Conservation (phyloP, 2,888 invertebrate genomes). For the Diaprepes abbreviatus region DNA sequence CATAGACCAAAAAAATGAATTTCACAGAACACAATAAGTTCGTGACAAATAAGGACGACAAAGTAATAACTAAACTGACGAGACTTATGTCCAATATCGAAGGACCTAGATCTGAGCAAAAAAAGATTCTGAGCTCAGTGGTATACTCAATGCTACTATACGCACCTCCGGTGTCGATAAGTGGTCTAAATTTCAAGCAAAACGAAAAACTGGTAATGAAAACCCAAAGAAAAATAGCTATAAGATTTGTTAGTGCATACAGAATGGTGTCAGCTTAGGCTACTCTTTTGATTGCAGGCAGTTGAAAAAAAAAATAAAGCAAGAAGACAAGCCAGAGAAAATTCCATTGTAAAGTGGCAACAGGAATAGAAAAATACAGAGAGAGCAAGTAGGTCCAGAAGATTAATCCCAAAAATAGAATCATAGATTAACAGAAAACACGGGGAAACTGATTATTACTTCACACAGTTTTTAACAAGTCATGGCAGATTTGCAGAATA, state of each 20-base stretch:
- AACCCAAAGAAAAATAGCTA: too few relatives aligned
- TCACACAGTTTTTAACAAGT: too few relatives aligned
- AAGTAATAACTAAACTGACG: neutral
- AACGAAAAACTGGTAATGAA: conserved; percentile 26
- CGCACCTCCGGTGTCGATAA: conserved; percentile 43
- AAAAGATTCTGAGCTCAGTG: conserved; percentile 16
- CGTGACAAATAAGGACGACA: conserved; percentile 21
- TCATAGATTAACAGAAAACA: neutral
- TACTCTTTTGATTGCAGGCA: conserved; percentile 30
- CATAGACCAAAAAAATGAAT: conserved; percentile 21
- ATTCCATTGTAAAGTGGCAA: neutral
- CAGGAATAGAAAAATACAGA: neutral
- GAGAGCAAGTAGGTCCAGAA: neutral
- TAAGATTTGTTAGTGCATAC: too few relatives aligned
- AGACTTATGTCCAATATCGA: conserved; percentile 25
- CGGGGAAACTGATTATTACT: neutral
- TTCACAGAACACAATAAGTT: conserved; percentile 20
- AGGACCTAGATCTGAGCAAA: conserved; percentile 23
- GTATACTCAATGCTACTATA: conserved; percentile 42
- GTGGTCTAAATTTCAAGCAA: conserved; percentile 12
- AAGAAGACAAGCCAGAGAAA: neutral
- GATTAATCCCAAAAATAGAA: neutral
- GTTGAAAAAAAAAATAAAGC: neutral
- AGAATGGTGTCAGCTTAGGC: conserved; percentile 40
- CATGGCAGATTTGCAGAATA: neutral